Conservation (phyloP, 2,113 vertebrate species). For the Bagarius yarrelli region DNA sequence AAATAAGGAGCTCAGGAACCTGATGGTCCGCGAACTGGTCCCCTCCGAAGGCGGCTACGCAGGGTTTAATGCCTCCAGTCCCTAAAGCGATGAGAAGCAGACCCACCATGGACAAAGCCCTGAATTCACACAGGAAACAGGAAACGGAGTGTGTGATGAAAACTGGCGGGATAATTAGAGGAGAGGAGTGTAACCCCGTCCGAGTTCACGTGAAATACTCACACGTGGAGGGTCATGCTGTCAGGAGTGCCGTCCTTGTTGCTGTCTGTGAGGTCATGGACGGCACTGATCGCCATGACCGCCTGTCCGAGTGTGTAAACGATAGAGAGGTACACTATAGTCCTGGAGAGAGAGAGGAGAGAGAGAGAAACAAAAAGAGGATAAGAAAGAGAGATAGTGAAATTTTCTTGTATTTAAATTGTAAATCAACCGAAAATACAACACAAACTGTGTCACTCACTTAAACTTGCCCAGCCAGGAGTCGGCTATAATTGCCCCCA, state of each 20-base stretch:
- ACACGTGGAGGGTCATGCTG: conserved; percentile 74
- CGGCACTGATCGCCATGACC: conserved; percentile 77
- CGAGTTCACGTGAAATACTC: conserved; percentile 61
- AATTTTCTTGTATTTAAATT: too few species aligned
- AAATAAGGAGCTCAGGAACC: conserved; percentile 66
- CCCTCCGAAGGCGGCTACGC: conserved; percentile 92
- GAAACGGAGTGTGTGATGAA: neutral
- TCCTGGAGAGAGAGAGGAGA: conserved; percentile 69
- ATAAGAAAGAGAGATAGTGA: neutral
- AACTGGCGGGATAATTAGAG: too few species aligned
- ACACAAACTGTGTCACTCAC: conserved; percentile 72
- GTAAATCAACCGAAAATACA: conserved; percentile 27
- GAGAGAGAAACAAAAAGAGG: neutral
- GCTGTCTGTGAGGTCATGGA: conserved; percentile 79
- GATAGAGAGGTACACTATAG: conserved; percentile 87
- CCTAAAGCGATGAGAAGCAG: conserved; percentile 87
- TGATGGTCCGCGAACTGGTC: conserved; percentile 91
- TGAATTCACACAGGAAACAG: conserved; percentile 52
- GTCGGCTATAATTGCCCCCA: conserved; percentile 90
- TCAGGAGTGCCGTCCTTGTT: conserved; percentile 71
- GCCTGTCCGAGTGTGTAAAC: conserved; percentile 84
- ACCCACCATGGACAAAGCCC: conserved; percentile 82
- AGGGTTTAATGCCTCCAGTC: conserved; percentile 96
- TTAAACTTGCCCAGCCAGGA: conserved; percentile 97
- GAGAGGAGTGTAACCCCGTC: neutral